These are phyloP conservation scores for Seriola quinqueradiata DNA, from an alignment of 2,113 vertebrate species.

Conservation along the genomic window DNA sequence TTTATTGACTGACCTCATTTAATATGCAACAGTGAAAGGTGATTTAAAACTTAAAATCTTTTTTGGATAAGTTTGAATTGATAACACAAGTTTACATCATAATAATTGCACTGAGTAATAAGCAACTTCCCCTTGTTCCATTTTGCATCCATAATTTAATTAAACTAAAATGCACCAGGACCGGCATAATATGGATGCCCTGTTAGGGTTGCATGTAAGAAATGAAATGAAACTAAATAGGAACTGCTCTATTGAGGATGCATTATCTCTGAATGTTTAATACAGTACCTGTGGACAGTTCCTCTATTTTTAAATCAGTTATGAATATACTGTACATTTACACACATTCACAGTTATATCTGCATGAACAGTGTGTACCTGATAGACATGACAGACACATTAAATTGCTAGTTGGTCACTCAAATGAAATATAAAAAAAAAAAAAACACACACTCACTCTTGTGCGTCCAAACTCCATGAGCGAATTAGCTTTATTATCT, in stretches of 20 bases:
- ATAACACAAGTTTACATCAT: constrained; percentile 15
- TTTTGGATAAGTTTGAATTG: constrained; percentile 18
- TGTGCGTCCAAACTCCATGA: neutral
- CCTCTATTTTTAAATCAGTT: constrained; percentile 1
- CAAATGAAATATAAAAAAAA: neutral
- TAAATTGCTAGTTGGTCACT: neutral
- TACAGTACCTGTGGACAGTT: too few species aligned
- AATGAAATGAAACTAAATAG: constrained; percentile 35
- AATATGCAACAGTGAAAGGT: neutral
- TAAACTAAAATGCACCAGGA: constrained; percentile 25
- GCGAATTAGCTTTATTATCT: constrained; percentile 9
- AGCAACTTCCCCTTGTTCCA: constrained; percentile 12
- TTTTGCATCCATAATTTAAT: constrained; percentile 55
- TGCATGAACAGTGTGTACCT: neutral
- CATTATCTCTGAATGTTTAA: constrained; percentile 5
- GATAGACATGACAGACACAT: constrained; percentile 3
- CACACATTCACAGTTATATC: neutral
- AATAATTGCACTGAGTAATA: constrained; percentile 25
- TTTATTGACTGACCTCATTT: constrained; percentile 15
- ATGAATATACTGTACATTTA: constrained; percentile 12
- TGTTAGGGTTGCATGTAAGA: constrained; percentile 7
- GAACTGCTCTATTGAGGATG: constrained; percentile 17
- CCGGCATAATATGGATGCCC: neutral
- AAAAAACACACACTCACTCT: neutral
- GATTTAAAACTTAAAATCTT: constrained; percentile 17